These are phyloP conservation scores for Zaprionus vittiger DNA, from an alignment of 1,140 invertebrate species.

Conservation along the genomic window DNA sequence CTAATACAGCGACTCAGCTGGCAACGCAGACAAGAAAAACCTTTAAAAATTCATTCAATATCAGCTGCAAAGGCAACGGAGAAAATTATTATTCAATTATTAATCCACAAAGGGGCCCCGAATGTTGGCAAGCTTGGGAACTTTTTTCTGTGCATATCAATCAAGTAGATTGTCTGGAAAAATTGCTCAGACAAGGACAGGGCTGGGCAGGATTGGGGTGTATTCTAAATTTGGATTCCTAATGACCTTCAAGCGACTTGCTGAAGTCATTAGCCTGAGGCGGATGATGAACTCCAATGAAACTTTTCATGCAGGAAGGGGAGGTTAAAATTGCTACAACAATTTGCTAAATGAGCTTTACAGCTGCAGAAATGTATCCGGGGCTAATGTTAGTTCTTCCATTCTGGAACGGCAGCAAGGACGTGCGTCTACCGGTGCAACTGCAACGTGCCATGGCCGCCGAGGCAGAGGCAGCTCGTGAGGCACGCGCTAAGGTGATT, in stretches of 20 bases:
- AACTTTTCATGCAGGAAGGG: background rate
- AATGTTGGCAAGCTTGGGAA: background rate
- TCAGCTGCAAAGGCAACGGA: background rate
- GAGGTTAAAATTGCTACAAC: background rate
- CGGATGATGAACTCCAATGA: background rate
- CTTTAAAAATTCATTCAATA: background rate
- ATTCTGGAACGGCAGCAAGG: conserved; percentile 89
- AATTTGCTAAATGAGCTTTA: conserved; percentile 16
- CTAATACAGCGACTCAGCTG: background rate
- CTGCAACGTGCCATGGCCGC: conserved; percentile 96
- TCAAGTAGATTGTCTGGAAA: conserved; percentile 9
- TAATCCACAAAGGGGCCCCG: background rate
- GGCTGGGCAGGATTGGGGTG: background rate
- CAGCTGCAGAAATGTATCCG: conserved; percentile 8
- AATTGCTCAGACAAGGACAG: background rate
- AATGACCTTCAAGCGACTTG: conserved; percentile 23
- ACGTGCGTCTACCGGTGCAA: conserved; percentile 94
- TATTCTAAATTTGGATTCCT: background rate
- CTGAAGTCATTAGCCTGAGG: background rate
- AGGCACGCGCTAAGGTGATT: conserved; percentile 92
- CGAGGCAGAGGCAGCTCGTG: conserved; percentile 94
- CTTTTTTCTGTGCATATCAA: conserved; percentile 8
- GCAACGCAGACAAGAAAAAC: background rate
- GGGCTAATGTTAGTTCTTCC: conserved; percentile 61
- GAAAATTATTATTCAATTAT: conserved; percentile 3